A percentile compares a stretch with the other conserved stretches of the same genome.
Evolutionary conservation across 2,888 invertebrate species (phyloP).

Genomic region (Steinernema scapterisci): DNA sequence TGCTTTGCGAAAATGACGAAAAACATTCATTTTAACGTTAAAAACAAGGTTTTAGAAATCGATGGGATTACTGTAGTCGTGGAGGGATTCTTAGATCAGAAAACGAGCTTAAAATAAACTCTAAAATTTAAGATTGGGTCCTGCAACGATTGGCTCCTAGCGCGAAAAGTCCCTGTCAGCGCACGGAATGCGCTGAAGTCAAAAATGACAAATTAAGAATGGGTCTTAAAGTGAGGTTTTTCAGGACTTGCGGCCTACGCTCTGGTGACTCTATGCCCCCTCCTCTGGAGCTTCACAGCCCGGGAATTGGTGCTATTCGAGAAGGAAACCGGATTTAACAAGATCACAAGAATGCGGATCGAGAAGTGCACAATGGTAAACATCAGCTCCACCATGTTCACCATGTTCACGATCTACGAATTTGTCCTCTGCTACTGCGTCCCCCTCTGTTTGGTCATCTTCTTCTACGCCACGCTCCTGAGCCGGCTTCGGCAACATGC

Average conservation of each 20-base stretch:
- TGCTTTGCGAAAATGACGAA: no score
- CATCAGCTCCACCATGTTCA: slow-evolving; percentile 56
- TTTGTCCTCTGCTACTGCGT: slow-evolving; percentile 63
- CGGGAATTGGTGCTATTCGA: slow-evolving; percentile 64
- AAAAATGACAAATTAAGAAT: no score
- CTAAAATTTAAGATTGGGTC: no score
- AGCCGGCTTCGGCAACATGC: slow-evolving; percentile 60
- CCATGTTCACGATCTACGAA: slow-evolving; percentile 54
- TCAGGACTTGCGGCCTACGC: slow-evolving; percentile 62
- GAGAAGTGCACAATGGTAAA: slow-evolving; percentile 65
- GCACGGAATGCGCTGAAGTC: no score
- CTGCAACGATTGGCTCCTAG: no score
- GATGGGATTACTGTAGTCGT: background rate
- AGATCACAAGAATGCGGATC: slow-evolving; percentile 62
- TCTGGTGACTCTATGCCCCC: slow-evolving; percentile 60
- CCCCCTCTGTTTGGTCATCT: slow-evolving; percentile 62
- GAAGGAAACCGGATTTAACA: slow-evolving; percentile 58
- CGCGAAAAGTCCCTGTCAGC: no score
- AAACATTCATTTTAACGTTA: no score
- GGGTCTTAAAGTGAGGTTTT: background rate
- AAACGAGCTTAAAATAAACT: no score
- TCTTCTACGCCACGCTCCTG: slow-evolving; percentile 62
- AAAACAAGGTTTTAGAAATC: no score
- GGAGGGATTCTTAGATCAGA: background rate
- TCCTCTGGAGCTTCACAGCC: slow-evolving; percentile 64